These are phyloP conservation scores for Pithys albifrons DNA, from an alignment of 2,113 vertebrate genomes.

Conservation along the genomic window DNA sequence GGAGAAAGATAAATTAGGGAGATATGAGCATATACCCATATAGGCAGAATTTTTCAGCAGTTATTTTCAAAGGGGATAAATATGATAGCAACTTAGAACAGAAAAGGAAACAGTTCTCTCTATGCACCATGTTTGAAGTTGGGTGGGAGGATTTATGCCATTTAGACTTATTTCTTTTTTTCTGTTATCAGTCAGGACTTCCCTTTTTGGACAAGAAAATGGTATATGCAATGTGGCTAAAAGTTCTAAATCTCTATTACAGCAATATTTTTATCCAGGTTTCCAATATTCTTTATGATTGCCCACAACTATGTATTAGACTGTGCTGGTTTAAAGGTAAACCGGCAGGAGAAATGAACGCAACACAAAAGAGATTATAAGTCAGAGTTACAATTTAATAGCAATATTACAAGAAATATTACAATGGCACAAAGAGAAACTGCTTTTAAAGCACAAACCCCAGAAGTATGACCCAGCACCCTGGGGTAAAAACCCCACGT, in stretches of 20 bases:
- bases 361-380: no score
- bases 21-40: not conserved
- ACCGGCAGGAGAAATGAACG: no score
- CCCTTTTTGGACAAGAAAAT: not conserved
- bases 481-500: no score
- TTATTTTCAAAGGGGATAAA: not conserved
- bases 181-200: not conserved
- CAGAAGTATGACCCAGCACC: no score
- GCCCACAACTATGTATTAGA: not conserved
- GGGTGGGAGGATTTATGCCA: not conserved
- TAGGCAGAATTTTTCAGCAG: not conserved
- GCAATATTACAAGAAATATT: no score
- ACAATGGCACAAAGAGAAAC: no score
- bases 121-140: not conserved
- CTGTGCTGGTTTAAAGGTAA: no score
- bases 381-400: no score
- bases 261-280: not conserved
- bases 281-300: not conserved
- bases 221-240: not conserved
- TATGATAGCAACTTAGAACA: not conserved
- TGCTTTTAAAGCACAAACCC: no score
- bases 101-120: not conserved
- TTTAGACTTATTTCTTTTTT: not conserved
- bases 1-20: constrained; percentile 1
- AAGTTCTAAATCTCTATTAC: not conserved